These are phyloP conservation scores for Julus scandinavius DNA, from an alignment of 2,888 invertebrate genomes.

Conservation along the genomic window DNA sequence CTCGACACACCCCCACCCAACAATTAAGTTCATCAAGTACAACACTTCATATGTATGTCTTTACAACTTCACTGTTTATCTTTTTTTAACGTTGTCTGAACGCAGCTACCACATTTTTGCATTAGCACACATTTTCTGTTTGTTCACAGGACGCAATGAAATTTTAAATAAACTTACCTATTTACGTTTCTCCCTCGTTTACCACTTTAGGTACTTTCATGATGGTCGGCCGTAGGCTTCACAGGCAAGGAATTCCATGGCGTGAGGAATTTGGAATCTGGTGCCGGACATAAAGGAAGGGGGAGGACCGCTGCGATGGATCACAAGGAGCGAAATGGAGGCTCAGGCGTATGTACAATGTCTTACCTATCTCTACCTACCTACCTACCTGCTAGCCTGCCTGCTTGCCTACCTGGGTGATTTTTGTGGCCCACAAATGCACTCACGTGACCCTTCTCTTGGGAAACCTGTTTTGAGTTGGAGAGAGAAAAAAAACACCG, in stretches of 20 bases:
- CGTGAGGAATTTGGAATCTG: background rate
- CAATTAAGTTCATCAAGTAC: too few relatives aligned
- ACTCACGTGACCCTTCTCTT: slow-evolving; percentile 41
- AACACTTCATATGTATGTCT: too few relatives aligned
- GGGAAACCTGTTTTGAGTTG: slow-evolving; percentile 25
- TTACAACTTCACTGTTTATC: background rate
- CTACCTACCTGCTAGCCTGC: background rate
- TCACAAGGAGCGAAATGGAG: slow-evolving; percentile 25
- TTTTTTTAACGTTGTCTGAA: background rate
- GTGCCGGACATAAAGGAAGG: slow-evolving; percentile 38
- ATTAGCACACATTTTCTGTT: background rate
- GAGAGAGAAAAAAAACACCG: background rate
- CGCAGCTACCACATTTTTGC: background rate
- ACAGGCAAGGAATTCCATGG: background rate
- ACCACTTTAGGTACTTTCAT: slow-evolving; percentile 1
- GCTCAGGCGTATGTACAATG: background rate
- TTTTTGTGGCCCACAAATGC: slow-evolving; percentile 45
- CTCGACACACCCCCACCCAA: too few relatives aligned
- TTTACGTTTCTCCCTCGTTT: background rate
- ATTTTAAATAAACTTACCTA: background rate
- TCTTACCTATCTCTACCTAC: background rate
- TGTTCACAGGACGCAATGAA: background rate
- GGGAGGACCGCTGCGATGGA: background rate
- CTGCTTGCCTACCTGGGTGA: background rate
- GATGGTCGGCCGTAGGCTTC: background rate